These are phyloP conservation scores for Caenorhabditis brenneri DNA, from an alignment of 1,140 invertebrate species.

Conservation along the genomic window DNA sequence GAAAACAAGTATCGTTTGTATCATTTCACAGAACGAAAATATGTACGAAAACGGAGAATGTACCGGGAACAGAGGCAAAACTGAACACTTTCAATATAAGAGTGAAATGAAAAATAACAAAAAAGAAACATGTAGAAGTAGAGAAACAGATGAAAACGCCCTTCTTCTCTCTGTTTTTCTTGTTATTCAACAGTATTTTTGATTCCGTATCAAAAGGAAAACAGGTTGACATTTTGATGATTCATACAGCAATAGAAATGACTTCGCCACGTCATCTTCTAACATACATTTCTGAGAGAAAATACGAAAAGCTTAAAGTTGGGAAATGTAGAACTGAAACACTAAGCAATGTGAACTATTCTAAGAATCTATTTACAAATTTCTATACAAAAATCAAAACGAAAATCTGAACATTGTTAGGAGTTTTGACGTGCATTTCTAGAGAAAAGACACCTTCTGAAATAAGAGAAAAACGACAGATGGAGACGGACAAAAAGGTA, in stretches of 20 bases:
- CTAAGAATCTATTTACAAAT: too few species aligned
- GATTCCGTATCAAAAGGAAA: background rate
- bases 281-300: too few species aligned
- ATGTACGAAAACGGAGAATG: background rate
- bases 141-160: slow-evolving; percentile 29
- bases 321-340: too few species aligned
- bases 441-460: too few species aligned
- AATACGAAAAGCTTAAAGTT: too few species aligned
- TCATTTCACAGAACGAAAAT: background rate
- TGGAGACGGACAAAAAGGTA: background rate
- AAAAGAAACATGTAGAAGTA: background rate
- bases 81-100: background rate
- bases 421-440: too few species aligned
- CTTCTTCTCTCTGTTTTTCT: background rate
- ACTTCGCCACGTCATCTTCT: background rate
- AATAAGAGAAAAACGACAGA: background rate
- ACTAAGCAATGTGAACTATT: too few species aligned
- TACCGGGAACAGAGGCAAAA: background rate
- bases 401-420: too few species aligned
- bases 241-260: background rate
- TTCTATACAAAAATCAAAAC: too few species aligned
- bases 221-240: slow-evolving; percentile 7
- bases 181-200: background rate
- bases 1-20: background rate
- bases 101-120: background rate